Conservation (phyloP, 1,140 invertebrate species). For the Venustaconcha ellipsiformis region DNA sequence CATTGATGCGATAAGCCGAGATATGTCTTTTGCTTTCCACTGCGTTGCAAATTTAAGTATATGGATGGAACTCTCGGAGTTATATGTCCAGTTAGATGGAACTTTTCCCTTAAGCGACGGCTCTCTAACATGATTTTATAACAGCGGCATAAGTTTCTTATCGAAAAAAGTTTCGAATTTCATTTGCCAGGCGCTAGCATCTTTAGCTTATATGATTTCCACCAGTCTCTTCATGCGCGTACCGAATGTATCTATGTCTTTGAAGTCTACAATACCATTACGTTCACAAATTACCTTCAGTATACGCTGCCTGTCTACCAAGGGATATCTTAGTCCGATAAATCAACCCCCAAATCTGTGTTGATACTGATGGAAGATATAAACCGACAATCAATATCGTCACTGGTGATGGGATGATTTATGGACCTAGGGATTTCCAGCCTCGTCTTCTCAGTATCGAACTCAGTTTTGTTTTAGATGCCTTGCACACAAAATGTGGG, state of each 20-base stretch:
- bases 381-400: no score
- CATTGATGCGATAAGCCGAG: no score
- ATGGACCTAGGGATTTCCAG: neutral
- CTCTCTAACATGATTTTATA: neutral
- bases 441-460: neutral
- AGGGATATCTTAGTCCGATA: neutral
- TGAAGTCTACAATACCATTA: neutral
- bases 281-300: neutral
- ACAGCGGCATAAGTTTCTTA: neutral
- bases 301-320: neutral
- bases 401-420: no score
- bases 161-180: slow-evolving; percentile 7
- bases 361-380: no score
- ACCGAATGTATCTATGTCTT: slow-evolving; percentile 8
- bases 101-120: slow-evolving; percentile 1
- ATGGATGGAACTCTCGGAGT: neutral
- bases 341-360: no score
- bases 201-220: neutral
- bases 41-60: no score
- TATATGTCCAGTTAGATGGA: slow-evolving; percentile 8
- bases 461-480: slow-evolving; percentile 4
- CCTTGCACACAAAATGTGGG: slow-evolving; percentile 5
- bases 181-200: neutral
- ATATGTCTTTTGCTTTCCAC: no score
- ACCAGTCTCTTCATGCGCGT: neutral